Conservation (phyloP, 2,113 vertebrate genomes). For the Jacana jacana region DNA sequence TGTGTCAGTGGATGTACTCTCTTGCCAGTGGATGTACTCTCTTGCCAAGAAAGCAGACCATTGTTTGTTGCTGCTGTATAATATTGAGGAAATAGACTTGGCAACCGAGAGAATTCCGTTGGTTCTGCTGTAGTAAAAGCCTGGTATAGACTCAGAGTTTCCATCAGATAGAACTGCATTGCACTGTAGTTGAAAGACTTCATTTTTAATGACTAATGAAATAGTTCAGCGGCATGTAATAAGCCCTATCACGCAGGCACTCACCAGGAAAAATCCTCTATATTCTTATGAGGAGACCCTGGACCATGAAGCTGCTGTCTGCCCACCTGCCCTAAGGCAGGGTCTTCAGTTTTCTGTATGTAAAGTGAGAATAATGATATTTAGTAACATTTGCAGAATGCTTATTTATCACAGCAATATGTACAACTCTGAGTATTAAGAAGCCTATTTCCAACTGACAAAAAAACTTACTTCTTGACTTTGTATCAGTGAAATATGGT, state of each 20-base stretch:
- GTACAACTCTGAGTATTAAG: not conserved
- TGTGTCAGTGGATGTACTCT: no score
- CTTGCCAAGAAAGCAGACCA: not conserved
- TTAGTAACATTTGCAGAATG: not conserved
- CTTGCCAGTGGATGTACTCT: not conserved
- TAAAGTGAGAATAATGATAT: not conserved
- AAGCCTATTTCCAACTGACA: not conserved
- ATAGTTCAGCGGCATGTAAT: not conserved
- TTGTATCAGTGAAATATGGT: conserved; percentile 39
- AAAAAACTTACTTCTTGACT: not conserved
- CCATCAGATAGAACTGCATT: not conserved
- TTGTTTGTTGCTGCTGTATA: not conserved
- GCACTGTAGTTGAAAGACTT: not conserved
- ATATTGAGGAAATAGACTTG: not conserved
- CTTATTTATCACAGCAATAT: not conserved
- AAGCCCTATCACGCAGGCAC: not conserved
- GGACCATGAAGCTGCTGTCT: not conserved
- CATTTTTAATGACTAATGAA: not conserved
- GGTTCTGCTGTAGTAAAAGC: not conserved
- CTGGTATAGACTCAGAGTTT: not conserved
- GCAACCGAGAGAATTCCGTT: not conserved
- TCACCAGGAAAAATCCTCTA: not conserved
- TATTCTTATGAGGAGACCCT: not conserved
- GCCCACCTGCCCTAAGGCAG: not conserved
- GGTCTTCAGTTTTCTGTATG: not conserved